phyloP scores from a whole-genome alignment of 2,113 vertebrate genomes.

The Bolborhynchus lineola region DNA sequence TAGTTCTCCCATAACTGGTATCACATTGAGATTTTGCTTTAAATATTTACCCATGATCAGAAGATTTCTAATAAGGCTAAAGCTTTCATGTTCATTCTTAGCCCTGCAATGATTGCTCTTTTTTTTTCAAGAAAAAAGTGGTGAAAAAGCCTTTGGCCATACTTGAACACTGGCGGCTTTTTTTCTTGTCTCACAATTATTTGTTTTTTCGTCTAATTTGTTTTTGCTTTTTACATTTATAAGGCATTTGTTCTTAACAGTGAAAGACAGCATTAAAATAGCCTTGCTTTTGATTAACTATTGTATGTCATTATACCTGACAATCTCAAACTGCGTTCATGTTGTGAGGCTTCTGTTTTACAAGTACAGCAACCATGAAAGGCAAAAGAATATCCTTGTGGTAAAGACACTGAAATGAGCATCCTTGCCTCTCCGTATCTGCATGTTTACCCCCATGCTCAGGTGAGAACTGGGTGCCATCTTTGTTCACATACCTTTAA shows the following conservation, averaged over 20 bases:
- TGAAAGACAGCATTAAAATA: neutral
- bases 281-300: neutral
- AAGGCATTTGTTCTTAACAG: neutral
- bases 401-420: neutral
- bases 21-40: neutral
- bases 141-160: neutral
- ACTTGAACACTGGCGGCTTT: neutral
- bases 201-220: neutral
- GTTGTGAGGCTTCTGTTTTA: neutral
- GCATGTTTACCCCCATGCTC: fast-evolving
- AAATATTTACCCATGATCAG: neutral
- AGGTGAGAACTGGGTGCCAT: neutral
- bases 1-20: neutral
- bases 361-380: neutral
- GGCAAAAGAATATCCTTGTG: neutral
- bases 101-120: fast-evolving
- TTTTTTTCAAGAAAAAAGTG: neutral
- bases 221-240: neutral
- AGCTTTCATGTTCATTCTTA: neutral
- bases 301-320: neutral
- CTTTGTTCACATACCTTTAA: neutral
- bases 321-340: neutral
- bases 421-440: neutral
- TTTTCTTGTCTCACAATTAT: neutral
- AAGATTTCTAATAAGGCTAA: neutral